Percentiles rank a stretch among this genome's conserved stretches.
Conservation (phyloP, 2,113 vertebrate species). For the Galbula dea region DNA sequence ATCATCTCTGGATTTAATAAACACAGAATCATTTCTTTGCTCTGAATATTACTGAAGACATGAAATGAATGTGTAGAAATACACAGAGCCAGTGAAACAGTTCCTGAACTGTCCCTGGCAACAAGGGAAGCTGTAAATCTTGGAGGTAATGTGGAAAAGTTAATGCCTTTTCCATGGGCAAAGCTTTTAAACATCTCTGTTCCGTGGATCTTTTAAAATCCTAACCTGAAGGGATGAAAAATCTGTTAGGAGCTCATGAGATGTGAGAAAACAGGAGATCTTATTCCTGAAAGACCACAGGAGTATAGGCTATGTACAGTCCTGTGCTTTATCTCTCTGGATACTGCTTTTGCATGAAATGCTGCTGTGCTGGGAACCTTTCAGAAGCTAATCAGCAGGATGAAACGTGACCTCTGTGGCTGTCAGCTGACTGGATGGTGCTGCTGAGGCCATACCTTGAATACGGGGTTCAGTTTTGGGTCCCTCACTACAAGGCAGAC, state of each 20-base stretch:
- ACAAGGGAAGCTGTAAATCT: background rate
- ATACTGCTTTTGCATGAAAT: background rate
- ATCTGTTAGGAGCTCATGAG: background rate
- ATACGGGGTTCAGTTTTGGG: too few species aligned
- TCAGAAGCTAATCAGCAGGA: background rate
- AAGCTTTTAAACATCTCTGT: accelerated
- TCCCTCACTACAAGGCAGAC: too few species aligned
- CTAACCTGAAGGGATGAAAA: background rate
- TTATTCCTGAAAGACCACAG: accelerated
- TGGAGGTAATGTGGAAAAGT: background rate
- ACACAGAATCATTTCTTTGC: background rate
- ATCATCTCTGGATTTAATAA: background rate
- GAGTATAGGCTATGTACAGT: background rate
- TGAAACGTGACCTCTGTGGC: accelerated
- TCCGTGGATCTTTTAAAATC: background rate
- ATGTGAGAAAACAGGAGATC: background rate
- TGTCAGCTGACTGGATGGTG: background rate
- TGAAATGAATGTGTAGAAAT: background rate
- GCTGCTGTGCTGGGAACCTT: background rate
- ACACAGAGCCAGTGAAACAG: accelerated
- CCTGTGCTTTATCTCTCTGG: background rate
- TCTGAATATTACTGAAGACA: background rate
- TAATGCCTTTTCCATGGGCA: background rate
- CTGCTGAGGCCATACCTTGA: too few species aligned
- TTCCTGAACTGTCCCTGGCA: background rate